Evolutionary conservation across 2,888 invertebrate species (phyloP).

Genomic region (Tromatobia lineatoria): DNA sequence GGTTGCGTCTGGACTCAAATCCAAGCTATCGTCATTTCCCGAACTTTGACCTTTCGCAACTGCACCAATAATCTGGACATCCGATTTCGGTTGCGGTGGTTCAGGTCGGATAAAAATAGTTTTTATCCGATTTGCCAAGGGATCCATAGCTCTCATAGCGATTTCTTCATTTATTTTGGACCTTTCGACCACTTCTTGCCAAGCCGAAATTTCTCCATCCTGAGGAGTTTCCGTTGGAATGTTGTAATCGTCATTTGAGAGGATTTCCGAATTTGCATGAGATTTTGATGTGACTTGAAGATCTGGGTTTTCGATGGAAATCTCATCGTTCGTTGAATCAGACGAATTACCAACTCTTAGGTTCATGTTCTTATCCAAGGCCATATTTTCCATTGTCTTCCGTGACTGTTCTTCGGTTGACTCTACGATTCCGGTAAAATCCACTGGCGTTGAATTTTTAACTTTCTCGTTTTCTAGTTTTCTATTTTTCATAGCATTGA

Average conservation of each 20-base stretch:
- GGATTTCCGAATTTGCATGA: slow-evolving; percentile 11
- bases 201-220: slow-evolving; percentile 74
- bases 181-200: slow-evolving; percentile 72
- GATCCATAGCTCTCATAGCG: background rate
- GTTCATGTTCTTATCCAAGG: background rate
- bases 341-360: background rate
- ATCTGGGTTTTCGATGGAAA: background rate
- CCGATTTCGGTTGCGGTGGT: slow-evolving; percentile 74
- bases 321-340: slow-evolving; percentile 28
- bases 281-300: background rate
- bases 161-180: slow-evolving; percentile 66
- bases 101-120: slow-evolving; percentile 76
- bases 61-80: slow-evolving; percentile 71
- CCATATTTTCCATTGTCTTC: background rate
- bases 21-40: slow-evolving; percentile 16
- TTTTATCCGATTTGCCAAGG: background rate
- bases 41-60: slow-evolving; percentile 6
- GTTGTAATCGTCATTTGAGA: slow-evolving; percentile 70
- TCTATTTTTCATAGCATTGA: slow-evolving; percentile 55
- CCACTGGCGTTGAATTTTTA: background rate
- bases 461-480: background rate
- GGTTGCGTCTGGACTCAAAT: background rate
- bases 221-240: slow-evolving; percentile 59
- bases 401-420: background rate
- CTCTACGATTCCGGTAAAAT: background rate